Evolutionary conservation across 2,797 vertebrate genomes (phyloP).

Genomic region (Simalia tracyae): DNA sequence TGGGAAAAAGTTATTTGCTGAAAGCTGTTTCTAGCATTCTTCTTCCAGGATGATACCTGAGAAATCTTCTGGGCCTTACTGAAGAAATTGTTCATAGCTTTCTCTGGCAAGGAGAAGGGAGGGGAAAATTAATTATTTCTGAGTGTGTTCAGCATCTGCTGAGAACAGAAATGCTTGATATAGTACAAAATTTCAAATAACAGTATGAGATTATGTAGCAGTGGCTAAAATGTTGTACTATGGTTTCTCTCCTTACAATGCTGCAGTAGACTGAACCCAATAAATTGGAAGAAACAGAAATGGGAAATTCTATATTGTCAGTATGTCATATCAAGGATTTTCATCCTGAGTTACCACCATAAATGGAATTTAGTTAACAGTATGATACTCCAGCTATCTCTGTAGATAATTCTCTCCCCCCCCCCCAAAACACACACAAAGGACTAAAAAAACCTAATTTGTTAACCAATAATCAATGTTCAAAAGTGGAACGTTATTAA

Average conservation of each 20-base stretch:
- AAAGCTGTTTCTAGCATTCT: not conserved
- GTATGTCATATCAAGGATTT: not conserved
- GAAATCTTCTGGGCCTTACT: conserved; percentile 52
- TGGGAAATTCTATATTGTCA: not conserved
- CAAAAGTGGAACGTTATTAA: not conserved
- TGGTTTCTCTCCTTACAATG: not conserved
- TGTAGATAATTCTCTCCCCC: not conserved
- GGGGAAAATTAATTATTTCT: conserved; percentile 57
- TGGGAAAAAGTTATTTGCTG: not conserved
- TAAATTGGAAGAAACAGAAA: not conserved
- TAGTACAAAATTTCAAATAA: conserved; percentile 52
- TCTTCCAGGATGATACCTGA: not conserved
- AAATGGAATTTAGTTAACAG: not conserved
- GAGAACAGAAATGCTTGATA: conserved; percentile 52
- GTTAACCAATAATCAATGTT: no score
- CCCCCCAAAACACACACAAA: not conserved
- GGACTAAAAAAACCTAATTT: not conserved
- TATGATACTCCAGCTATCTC: not conserved
- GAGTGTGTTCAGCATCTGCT: conserved; percentile 54
- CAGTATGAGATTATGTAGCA: conserved; percentile 24
- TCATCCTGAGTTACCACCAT: not conserved
- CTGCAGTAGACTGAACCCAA: not conserved
- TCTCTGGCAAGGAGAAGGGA: conserved; percentile 40
- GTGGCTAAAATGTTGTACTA: not conserved
- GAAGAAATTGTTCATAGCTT: conserved; percentile 61